Conservation (phyloP, 2,888 invertebrate genomes). For the Meganola albula region DNA sequence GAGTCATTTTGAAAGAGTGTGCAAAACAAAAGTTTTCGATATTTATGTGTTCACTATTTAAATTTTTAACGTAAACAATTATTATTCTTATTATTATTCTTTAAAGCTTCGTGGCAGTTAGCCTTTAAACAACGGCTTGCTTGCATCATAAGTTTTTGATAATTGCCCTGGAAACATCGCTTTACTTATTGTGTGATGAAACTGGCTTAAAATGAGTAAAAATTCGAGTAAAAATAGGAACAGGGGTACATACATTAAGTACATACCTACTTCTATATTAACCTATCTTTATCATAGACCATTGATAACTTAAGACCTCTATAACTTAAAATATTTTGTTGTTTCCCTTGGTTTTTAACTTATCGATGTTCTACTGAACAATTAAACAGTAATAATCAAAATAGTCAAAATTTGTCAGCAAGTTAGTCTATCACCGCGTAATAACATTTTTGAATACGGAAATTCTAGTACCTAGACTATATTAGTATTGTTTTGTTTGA, state of each 20-base stretch:
- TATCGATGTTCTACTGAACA: background rate
- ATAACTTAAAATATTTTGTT: background rate
- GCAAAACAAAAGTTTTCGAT: background rate
- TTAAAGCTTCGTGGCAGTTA: background rate
- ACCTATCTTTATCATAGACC: background rate
- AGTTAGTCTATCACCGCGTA: too few relatives aligned
- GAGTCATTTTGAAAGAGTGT: background rate
- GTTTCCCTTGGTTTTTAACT: background rate
- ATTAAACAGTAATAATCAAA: too few relatives aligned
- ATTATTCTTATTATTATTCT: background rate
- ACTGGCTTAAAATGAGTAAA: constrained; percentile 4
- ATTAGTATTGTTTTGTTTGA: too few relatives aligned
- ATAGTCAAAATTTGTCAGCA: too few relatives aligned
- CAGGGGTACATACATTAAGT: background rate
- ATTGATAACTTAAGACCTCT: background rate
- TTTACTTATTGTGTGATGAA: constrained; percentile 4
- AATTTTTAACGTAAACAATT: constrained; percentile 1
- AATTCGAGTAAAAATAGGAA: background rate
- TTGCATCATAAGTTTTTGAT: constrained; percentile 4
- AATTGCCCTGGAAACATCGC: constrained; percentile 3
- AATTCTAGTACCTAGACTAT: too few relatives aligned
- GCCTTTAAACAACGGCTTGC: background rate
- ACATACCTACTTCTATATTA: background rate
- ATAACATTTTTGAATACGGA: too few relatives aligned
- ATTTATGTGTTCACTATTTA: background rate